phyloP scores from a whole-genome alignment of 2,888 invertebrate species.

The Brachynemurus nebulosus region DNA sequence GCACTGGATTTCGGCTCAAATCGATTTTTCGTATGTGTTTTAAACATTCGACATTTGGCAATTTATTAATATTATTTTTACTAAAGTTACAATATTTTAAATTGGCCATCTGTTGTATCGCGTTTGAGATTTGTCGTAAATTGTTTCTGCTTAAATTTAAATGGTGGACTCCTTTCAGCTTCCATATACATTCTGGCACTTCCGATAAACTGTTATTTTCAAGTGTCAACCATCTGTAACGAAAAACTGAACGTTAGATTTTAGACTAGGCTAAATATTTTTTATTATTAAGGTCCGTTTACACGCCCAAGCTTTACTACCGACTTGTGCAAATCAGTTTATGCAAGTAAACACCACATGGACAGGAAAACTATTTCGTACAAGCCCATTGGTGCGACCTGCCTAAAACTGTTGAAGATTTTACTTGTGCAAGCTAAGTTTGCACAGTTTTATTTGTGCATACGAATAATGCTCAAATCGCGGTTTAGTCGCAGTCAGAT shows the following conservation, averaged over 20 bases:
- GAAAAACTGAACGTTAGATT: slow-evolving; percentile 9
- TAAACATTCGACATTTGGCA: slow-evolving; percentile 24
- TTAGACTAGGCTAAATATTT: neutral
- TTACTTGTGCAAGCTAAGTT: too few species aligned
- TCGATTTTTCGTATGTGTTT: slow-evolving; percentile 25
- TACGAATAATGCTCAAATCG: too few species aligned
- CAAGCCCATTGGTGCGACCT: too few species aligned
- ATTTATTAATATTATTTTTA: slow-evolving; percentile 24
- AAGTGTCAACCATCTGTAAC: slow-evolving; percentile 47
- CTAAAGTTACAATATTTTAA: slow-evolving; percentile 25
- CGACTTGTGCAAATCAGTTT: too few species aligned
- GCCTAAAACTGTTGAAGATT: too few species aligned
- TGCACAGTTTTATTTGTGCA: too few species aligned
- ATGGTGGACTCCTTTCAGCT: slow-evolving; percentile 41
- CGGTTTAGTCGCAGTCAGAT: too few species aligned
- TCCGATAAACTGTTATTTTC: slow-evolving; percentile 43
- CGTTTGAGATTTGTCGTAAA: slow-evolving; percentile 37
- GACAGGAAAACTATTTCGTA: too few species aligned
- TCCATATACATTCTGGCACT: slow-evolving; percentile 38
- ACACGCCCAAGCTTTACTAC: too few species aligned
- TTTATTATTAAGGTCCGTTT: slow-evolving; percentile 5
- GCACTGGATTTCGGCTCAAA: slow-evolving; percentile 26
- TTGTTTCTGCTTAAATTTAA: slow-evolving; percentile 46
- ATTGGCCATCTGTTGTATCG: slow-evolving; percentile 23
- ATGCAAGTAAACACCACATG: too few species aligned